phyloP scores from a whole-genome alignment of 2,888 invertebrate species.

The Schizaphis graminum region DNA sequence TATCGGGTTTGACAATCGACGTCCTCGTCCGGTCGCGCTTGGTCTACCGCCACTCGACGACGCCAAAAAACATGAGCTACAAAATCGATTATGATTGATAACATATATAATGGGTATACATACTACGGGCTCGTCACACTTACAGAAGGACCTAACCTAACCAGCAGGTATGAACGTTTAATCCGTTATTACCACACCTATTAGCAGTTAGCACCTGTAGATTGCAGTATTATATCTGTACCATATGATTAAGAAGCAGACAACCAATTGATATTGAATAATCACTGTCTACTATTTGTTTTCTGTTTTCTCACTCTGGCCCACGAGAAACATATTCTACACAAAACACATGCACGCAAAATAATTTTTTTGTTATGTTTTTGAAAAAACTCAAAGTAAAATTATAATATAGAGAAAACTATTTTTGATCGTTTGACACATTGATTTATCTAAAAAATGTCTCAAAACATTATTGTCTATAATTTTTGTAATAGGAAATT shows the following conservation, averaged over 20 bases:
- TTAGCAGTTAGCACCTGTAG: neutral
- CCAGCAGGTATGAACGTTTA: neutral
- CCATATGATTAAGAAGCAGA: neutral
- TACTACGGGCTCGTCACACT: neutral
- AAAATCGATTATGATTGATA: slow-evolving; percentile 5
- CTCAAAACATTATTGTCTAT: neutral
- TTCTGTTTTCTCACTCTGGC: neutral
- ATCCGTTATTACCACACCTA: neutral
- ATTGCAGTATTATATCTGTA: neutral
- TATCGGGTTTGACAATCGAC: slow-evolving; percentile 12
- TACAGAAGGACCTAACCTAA: neutral
- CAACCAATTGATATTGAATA: too few species aligned
- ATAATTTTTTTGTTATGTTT: neutral
- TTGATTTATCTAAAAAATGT: neutral
- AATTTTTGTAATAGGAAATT: neutral
- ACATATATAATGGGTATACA: neutral
- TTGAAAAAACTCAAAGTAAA: neutral
- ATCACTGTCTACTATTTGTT: too few species aligned
- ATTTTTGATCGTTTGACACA: neutral
- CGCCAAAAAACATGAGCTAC: neutral
- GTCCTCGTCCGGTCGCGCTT: neutral
- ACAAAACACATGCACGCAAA: neutral
- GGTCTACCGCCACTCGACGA: neutral
- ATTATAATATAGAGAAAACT: neutral
- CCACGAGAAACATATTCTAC: too few species aligned